Percentiles rank a stretch among this genome's conserved stretches.
These are phyloP conservation scores for Hydrophis major DNA, from an alignment of 2,797 vertebrate genomes.

Conservation along the genomic window DNA sequence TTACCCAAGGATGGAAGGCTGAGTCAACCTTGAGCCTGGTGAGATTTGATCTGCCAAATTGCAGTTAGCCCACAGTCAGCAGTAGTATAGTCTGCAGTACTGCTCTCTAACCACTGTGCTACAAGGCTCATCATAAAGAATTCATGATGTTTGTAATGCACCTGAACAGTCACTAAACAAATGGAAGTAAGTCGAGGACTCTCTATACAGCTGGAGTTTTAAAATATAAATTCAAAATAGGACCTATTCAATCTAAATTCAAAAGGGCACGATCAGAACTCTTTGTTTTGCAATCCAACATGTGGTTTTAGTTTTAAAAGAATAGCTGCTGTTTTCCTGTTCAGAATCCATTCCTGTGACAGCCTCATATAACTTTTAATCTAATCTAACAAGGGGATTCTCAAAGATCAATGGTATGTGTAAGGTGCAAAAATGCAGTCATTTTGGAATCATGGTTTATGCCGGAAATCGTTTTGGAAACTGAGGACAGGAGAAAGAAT, in stretches of 20 bases:
- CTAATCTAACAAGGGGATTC: no score
- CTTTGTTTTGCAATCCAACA: not conserved
- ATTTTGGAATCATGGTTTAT: not conserved
- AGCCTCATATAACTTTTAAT: no score
- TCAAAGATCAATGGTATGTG: no score
- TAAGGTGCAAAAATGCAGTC: not conserved
- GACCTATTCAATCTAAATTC: no score
- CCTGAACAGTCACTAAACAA: not conserved
- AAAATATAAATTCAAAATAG: not conserved
- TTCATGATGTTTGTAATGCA: not conserved
- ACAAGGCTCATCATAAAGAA: not conserved
- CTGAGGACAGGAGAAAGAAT: not conserved
- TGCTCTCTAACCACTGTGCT: no score
- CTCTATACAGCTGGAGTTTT: conserved; percentile 11
- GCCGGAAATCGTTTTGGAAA: not conserved
- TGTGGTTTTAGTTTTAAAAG: not conserved
- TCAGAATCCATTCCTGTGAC: not conserved
- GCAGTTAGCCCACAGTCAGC: no score
- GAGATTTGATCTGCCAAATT: no score
- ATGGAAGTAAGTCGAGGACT: not conserved
- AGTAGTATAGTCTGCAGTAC: no score
- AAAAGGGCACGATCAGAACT: not conserved
- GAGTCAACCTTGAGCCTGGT: no score
- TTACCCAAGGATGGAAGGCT: no score
- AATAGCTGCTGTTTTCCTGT: not conserved